Conservation (phyloP, 2,888 invertebrate genomes). For the Aporophyla nigra region DNA sequence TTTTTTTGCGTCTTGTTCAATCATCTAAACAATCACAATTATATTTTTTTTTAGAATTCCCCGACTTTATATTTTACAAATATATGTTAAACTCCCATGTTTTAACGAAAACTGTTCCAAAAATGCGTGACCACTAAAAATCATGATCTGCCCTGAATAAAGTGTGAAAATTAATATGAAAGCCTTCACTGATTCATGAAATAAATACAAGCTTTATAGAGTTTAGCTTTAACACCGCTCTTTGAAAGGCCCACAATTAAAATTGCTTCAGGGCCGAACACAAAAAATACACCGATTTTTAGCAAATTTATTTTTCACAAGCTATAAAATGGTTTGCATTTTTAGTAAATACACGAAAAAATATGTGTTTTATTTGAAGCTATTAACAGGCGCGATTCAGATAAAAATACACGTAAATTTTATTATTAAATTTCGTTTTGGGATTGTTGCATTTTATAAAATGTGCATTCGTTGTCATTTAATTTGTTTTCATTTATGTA, state of each 20-base stretch:
- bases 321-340: slow-evolving; percentile 49
- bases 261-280: slow-evolving; percentile 50
- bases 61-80: background rate
- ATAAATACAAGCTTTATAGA: slow-evolving; percentile 53
- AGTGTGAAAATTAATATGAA: slow-evolving; percentile 50
- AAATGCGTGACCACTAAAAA: slow-evolving; percentile 25
- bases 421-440: slow-evolving; percentile 47
- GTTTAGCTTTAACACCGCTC: slow-evolving; percentile 41
- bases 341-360: slow-evolving; percentile 52
- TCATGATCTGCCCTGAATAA: slow-evolving; percentile 28
- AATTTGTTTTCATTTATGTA: slow-evolving; percentile 1
- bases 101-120: background rate
- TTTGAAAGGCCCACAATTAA: slow-evolving; percentile 55
- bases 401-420: slow-evolving; percentile 54
- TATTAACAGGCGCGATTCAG: slow-evolving; percentile 50
- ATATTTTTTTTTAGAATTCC: background rate
- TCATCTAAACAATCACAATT: too few relatives aligned
- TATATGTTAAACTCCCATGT: background rate
- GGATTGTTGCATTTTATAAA: slow-evolving; percentile 19
- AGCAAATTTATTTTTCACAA: slow-evolving; percentile 46
- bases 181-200: slow-evolving; percentile 49
- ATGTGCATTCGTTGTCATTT: background rate
- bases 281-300: slow-evolving; percentile 54
- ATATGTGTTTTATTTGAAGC: slow-evolving; percentile 35
- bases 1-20: too few relatives aligned